Base-by-base conservation (phyloP, 2,113 vertebrate species). In the Perca fluviatilis region DNA sequence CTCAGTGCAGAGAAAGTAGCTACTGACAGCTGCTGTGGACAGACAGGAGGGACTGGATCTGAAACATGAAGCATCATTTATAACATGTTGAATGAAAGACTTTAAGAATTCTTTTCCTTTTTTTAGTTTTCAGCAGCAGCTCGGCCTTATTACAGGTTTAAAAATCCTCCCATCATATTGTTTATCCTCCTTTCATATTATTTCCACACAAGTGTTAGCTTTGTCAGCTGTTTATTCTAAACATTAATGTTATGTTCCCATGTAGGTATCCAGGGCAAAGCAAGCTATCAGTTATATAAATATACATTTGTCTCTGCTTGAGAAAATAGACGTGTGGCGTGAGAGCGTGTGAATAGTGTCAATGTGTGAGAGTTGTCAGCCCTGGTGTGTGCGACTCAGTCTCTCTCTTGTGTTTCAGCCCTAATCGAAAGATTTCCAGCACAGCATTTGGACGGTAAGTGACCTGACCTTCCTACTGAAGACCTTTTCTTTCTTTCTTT, bases 371-470 rank as follows among this genome's bases (percentile, higher is more conserved):
- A 11, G 51, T 54, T 11, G 19, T 19, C 51, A 56, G 11, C 6
- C 13, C 10, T 16, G 18, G 14, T 58, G 54, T 15, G 27, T 69
- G 25, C 76, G 56, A 73, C 65, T 76, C 10, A 0, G 18, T 76
- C 61, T 53, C 21, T 73, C 6, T 77, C n/a, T 93, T 74, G 49
- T 86, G 21, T 91, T 91, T 80, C 88, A 99, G 98, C 92, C 98
- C 98, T 6, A 99, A 97, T 90, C 95, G 97, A 74, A 99, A 98
- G 93, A 99, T 99, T 85, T 96, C 98, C 79, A 98, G 97, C 92
- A 98, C 97, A 1, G 98, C 98, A 12, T 99, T 99, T 86, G 98
- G 98, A 92, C 96, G 98, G 98, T 99, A 95, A 96, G 97, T 91
- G 15, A 66, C 43, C 53, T 23, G n/a, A 71, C 19, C 40, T 46